Evolutionary conservation across 2,113 vertebrate genomes (phyloP).

Genomic region (Saccopteryx bilineata): DNA sequence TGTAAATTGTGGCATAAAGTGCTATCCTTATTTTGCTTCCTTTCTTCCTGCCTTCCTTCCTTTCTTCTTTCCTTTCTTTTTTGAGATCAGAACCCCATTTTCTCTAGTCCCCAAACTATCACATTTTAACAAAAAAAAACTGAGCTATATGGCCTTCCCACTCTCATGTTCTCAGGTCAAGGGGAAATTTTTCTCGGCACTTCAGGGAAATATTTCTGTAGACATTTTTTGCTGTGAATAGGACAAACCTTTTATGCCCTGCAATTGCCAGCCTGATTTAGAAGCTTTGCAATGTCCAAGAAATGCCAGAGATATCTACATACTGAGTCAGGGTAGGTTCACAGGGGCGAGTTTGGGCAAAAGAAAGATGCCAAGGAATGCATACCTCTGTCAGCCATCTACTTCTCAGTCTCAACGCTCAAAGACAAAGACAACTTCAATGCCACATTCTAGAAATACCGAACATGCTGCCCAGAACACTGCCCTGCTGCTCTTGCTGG

Average conservation of each 20-base stretch:
- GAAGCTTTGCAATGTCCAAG: background rate
- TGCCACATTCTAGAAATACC: background rate
- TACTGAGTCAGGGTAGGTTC: background rate
- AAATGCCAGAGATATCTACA: background rate
- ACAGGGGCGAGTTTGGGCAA: too few relatives aligned
- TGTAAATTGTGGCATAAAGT: background rate
- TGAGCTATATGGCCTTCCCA: background rate
- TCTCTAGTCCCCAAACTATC: background rate
- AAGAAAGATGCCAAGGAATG: background rate
- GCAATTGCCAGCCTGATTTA: background rate
- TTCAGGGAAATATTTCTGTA: background rate
- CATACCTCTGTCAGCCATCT: background rate
- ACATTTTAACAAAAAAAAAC: conserved; percentile 29
- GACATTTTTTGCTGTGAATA: background rate
- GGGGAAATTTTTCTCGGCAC: background rate
- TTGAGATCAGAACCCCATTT: background rate
- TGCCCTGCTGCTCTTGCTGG: background rate
- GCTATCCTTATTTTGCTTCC: background rate
- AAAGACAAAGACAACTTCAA: background rate
- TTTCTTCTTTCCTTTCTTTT: background rate
- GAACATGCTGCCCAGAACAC: background rate
- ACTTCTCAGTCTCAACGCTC: background rate
- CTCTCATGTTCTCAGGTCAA: background rate
- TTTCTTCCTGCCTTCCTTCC: background rate
- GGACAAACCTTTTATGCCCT: background rate